phyloP scores from a whole-genome alignment of 2,113 vertebrate species.

The Cyprinodon variegatus region DNA sequence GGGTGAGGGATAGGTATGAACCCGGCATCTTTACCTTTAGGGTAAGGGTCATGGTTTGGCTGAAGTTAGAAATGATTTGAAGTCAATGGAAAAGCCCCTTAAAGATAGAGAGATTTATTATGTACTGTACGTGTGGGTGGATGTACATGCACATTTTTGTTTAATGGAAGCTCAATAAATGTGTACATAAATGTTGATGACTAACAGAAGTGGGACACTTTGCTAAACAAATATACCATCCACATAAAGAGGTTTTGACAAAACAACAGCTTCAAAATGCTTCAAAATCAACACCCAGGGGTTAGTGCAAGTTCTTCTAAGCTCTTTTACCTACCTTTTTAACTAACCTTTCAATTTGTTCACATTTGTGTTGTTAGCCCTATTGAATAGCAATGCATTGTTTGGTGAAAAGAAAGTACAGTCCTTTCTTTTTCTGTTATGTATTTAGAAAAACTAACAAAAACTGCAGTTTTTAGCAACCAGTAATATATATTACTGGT shows the following conservation, averaged over 20 bases:
- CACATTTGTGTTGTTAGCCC: too few relatives aligned
- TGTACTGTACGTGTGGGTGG: background rate
- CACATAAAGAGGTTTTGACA: constrained; percentile 3
- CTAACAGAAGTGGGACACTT: constrained; percentile 13
- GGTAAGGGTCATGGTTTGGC: too few relatives aligned
- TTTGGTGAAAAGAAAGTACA: too few relatives aligned
- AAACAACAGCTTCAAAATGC: constrained; percentile 8
- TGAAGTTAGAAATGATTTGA: too few relatives aligned
- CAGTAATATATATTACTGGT: too few relatives aligned
- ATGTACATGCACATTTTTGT: background rate
- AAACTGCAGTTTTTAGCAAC: too few relatives aligned
- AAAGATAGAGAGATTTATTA: background rate
- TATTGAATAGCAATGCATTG: too few relatives aligned
- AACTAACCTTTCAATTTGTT: too few relatives aligned
- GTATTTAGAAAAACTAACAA: too few relatives aligned
- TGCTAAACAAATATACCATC: constrained; percentile 16
- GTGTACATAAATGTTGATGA: constrained; percentile 7
- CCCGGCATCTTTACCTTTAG: too few relatives aligned
- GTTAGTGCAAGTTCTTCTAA: background rate
- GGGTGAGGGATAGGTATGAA: background rate
- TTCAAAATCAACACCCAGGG: background rate
- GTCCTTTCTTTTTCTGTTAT: too few relatives aligned
- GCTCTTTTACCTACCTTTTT: background rate
- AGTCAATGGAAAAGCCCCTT: too few relatives aligned
- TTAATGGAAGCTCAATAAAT: constrained; percentile 4